Percentiles rank a stretch among this genome's conserved stretches.
Evolutionary conservation across 2,113 vertebrate genomes (phyloP).

Genomic region (Leptodactylus fuscus): DNA sequence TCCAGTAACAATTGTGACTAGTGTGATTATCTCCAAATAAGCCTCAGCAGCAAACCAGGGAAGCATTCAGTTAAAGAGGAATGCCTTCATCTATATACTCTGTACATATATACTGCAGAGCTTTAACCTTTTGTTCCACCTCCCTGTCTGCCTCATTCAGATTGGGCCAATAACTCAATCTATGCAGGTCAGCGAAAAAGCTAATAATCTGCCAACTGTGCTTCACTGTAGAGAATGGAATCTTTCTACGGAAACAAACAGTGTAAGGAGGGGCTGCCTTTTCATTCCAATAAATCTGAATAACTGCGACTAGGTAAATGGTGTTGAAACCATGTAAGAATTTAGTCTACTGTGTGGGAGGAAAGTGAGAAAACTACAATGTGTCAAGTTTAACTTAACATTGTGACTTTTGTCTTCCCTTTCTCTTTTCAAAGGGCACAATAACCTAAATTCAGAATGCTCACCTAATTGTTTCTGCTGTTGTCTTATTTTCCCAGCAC

Average conservation of each 20-base stretch:
- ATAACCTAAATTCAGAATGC: slow-evolving; percentile 12
- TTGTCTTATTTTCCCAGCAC: neutral
- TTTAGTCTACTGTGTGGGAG: slow-evolving; percentile 37
- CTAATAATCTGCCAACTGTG: slow-evolving; percentile 52
- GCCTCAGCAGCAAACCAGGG: neutral
- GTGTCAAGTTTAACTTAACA: slow-evolving; percentile 16
- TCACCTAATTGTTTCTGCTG: neutral
- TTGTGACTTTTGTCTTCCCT: neutral
- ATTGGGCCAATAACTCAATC: slow-evolving; percentile 52
- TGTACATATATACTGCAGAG: neutral
- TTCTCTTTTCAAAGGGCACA: slow-evolving; percentile 1
- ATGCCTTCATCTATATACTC: neutral
- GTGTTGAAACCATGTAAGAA: slow-evolving; percentile 41
- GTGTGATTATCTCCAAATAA: too few species aligned
- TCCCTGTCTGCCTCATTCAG: slow-evolving; percentile 38
- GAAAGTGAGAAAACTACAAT: slow-evolving; percentile 38
- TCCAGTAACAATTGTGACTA: too few species aligned
- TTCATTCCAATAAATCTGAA: slow-evolving; percentile 50
- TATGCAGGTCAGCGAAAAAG: slow-evolving; percentile 56
- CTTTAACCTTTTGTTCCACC: slow-evolving; percentile 52
- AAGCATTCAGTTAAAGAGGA: neutral
- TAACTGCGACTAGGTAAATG: slow-evolving; percentile 52
- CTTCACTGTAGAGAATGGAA: slow-evolving; percentile 38
- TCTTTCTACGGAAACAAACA: slow-evolving; percentile 45
- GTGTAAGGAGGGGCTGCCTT: slow-evolving; percentile 14